Evolutionary conservation across 2,797 vertebrate species (phyloP), one percentile per base, ranked within the genome.

Genomic region (Poeciliopsis gracilis): DNA sequence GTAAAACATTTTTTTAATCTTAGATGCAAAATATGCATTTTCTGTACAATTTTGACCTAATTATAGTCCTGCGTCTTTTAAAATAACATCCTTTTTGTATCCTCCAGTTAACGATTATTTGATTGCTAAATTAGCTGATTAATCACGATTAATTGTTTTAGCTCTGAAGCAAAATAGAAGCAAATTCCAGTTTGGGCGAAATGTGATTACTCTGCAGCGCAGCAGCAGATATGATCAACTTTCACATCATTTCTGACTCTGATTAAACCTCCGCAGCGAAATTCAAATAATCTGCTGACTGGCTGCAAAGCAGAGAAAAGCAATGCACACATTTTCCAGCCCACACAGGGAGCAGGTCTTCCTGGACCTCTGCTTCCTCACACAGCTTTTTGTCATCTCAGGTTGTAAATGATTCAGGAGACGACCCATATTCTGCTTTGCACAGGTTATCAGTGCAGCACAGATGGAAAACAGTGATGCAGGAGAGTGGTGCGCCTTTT

Each of bases 371-470:
- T 51, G 9, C 6, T 82, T 80, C 78, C 75, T 76, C 71, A 77
- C 46, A 41, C 51, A 84, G 84, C 76, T 81, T 80, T 78, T 84
- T 85, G 85, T 88, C 87, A 75, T 87, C 86, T 91, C 84, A 80
- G 78, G 83, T 88, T 87, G 72, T 93, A 75, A 89, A 92, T 90
- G 11, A 86, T 93, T 92, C 81, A 91, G 90, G 33, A 77, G 18
- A 45, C 92, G 92, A 85, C 88, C 91, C 83, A 92, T 87, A 91
- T 91, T 93, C 69, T n/a, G 73, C 84, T 78, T 90, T 66, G 61
- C 67, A 57, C 49, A 55, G 77, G 55, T 81, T 86, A 53, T 77
- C 88, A 83, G 41, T 71, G 67, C 82, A 83, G 80, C 76, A 80
- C 7, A 75, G 78, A 85, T 72, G 63, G 79, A 79, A 81, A 89